Base-by-base conservation (phyloP, 2,888 invertebrate species). In the Atrina japonica region DNA sequence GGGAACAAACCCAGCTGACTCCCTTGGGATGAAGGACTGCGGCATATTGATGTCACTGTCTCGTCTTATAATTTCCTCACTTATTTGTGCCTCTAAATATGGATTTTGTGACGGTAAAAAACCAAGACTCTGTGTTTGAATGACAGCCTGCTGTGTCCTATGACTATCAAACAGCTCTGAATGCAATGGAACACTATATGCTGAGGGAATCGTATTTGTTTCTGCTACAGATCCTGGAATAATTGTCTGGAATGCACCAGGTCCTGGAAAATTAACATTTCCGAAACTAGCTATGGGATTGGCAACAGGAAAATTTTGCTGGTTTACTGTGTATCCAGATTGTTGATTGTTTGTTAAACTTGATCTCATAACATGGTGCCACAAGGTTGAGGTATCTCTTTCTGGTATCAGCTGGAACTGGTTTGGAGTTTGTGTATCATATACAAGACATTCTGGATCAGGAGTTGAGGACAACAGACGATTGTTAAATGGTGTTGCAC, bases 401-500 rank as follows among this genome's bases (percentile, higher is more conserved):
- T 79, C 82, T 25, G 82, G 82, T n/a, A 82, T 59, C 41, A 78
- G 76, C 52, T 75, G 77, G 60, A 70, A 76, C 56, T 71, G 67
- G 47, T 68, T n/a, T 18, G 55, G 66, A 25, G 56, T 25, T 43
- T 65, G 67, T 7, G 47, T 29, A 9, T 80, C 75, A 52, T 70
- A 70, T 5, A 70, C 7, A 40, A 78, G 66, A 58, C 80, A 81
- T 18, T 86, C 85, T 23, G 87, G 85, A 50, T 87, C 87, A n/a
- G 87, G 87, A 9, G 87, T 87, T 1, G 87, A 87, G 0, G 85
- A 85, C 0, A 82, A 72, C 9, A 87, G 77, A 6, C 85, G 75
- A 27, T 74, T 81, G 61, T 87, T 87, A 47, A 86, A 87, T 7
- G 80, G 82, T 25, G 84, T 80, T 23, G 75, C 80, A 53, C 60